Percentiles rank a stretch among this genome's conserved stretches.
phyloP scores from a whole-genome alignment of 2,797 vertebrate species.

The Pseudochromis fuscus region DNA sequence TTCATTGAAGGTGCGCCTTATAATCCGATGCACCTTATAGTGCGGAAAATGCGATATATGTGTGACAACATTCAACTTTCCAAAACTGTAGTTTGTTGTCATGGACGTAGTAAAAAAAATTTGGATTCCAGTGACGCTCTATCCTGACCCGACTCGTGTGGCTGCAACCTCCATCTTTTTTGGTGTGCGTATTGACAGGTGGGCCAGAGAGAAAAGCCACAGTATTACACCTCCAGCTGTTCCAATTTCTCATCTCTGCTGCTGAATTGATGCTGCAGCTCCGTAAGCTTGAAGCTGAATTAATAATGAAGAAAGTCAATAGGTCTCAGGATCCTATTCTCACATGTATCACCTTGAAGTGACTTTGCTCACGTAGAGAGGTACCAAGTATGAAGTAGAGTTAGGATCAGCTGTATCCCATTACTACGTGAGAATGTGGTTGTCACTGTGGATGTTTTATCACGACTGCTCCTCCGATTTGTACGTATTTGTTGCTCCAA shows the following conservation, averaged over 20 bases:
- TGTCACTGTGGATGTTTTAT: conserved; percentile 14
- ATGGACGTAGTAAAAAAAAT: conserved; percentile 25
- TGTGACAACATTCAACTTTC: conserved; percentile 20
- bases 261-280: conserved; percentile 82
- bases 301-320: conserved; percentile 87
- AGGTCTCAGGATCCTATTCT: conserved; percentile 82
- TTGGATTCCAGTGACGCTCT: conserved; percentile 50
- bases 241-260: conserved; percentile 83
- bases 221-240: conserved; percentile 81
- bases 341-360: conserved; percentile 84
- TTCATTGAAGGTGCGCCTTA: too few relatives aligned
- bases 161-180: conserved; percentile 73
- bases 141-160: conserved; percentile 57
- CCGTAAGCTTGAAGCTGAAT: conserved; percentile 86
- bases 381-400: conserved; percentile 58
- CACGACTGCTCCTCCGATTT: conserved; percentile 31
- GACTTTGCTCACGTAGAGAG: conserved; percentile 82
- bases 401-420: conserved; percentile 13
- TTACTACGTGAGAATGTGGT: conserved; percentile 53
- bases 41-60: too few relatives aligned
- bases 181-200: conserved; percentile 73
- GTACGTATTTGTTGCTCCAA: conserved; percentile 41
- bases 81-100: conserved; percentile 28
- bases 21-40: too few relatives aligned
- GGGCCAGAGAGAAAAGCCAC: conserved; percentile 73